Base-by-base conservation (phyloP, 1,140 invertebrate species). In the Drosophila varians region DNA sequence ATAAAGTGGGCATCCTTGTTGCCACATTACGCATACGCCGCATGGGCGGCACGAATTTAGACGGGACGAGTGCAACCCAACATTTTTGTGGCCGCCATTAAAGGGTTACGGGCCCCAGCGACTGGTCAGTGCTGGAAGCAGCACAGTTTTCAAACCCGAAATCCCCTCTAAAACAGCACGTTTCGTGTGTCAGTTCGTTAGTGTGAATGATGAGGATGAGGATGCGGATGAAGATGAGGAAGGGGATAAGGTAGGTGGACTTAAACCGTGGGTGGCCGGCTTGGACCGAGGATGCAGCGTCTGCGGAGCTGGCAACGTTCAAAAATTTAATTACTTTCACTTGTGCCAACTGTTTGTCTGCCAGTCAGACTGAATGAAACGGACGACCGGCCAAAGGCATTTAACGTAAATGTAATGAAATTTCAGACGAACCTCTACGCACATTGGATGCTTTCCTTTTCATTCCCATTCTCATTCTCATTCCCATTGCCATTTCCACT, bases 261-360 rank as follows among this genome's bases (percentile, higher is more conserved):
- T 42, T 16, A 11, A 31, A 31, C 28, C 28, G 28, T 31, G 21
- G 31, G 31, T 9, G 38, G n/a, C n/a, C n/a, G n/a, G n/a, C n/a
- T n/a, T n/a, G n/a, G 48, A n/a, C 19, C n/a, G 28, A 28, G 47
- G 36, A 40, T 48, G 19, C 21, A 55, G 18, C 14, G 36, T 8
- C 9, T 19, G 31, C 38, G 34, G 21, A 51, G 48, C 42, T 23
- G 66, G 53, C 12, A 36, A 34, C 38, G 79, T 66, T 87, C 68
- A 86, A 86, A 86, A 86, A 86, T 86, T 87, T 87, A 86, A 86
- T 86, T 86, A 86, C 80, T 86, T 86, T 86, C 80, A 87, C 82
- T 86, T 79, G 70, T 83, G 79, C 78, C 69, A 74, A 70, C 62
- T 74, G 78, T 83, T 82, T 83, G 78, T 82, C 79, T 84, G 69